phyloP scores from a whole-genome alignment of 2,888 invertebrate species.

The Drosophila suboccidentalis region DNA sequence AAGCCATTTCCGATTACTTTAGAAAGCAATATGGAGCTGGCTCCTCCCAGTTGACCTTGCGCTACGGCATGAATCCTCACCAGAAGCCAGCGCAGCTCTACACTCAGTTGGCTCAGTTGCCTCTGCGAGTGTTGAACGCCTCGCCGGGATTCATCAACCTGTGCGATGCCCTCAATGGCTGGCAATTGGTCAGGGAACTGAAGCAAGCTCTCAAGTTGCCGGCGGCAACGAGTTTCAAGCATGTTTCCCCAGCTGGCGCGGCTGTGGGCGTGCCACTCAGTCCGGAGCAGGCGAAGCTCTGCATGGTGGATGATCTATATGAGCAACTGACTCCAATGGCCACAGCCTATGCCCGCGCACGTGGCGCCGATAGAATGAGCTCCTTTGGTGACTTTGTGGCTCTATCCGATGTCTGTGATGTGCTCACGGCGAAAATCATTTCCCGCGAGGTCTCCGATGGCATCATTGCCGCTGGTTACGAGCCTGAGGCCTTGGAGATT shows the following conservation, averaged over 20 bases:
- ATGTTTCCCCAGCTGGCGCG: constrained; percentile 99
- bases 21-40: constrained; percentile 94
- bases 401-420: constrained; percentile 96
- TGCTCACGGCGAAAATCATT: constrained; percentile 95
- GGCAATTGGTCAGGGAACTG: constrained; percentile 97
- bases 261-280: constrained; percentile 94
- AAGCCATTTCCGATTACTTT: constrained; percentile 97
- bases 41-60: constrained; percentile 92
- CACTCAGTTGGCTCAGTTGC: constrained; percentile 92
- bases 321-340: constrained; percentile 92
- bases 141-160: constrained; percentile 99
- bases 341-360: constrained; percentile 96
- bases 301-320: constrained; percentile 95
- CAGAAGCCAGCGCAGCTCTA: constrained; percentile 98
- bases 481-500: constrained; percentile 92
- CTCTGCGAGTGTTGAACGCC: constrained; percentile 95
- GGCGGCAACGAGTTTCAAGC: constrained; percentile 98
- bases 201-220: constrained; percentile 92
- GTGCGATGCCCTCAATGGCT: constrained; percentile 98
- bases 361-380: constrained; percentile 99
- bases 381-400: constrained; percentile 99
- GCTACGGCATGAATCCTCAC: constrained; percentile 99
- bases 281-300: constrained; percentile 92
- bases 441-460: constrained; percentile 98
- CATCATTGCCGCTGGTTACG: constrained; percentile 97